phyloP scores from a whole-genome alignment of 2,888 invertebrate species.

The Ophioninae sp. region DNA sequence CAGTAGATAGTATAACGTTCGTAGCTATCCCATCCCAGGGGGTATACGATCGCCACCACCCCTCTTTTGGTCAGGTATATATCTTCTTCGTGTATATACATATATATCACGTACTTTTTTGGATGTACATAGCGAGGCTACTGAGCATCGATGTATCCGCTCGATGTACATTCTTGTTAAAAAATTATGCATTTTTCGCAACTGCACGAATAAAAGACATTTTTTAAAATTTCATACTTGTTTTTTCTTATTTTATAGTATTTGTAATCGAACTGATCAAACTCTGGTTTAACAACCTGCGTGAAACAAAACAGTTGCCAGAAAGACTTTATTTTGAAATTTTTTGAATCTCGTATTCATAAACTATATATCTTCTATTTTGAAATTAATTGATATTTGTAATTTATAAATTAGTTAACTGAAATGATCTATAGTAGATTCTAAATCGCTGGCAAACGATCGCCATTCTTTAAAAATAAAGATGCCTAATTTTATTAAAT shows the following conservation, averaged over 20 bases:
- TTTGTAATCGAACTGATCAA: neutral
- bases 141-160: neutral
- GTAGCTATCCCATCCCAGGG: slow-evolving; percentile 38
- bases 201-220: neutral
- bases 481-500: too few species aligned
- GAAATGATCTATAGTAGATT: too few species aligned
- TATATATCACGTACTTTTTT: neutral
- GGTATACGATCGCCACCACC: slow-evolving; percentile 14
- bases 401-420: too few species aligned
- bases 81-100: neutral
- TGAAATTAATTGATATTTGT: too few species aligned
- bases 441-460: too few species aligned
- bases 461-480: too few species aligned
- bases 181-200: neutral
- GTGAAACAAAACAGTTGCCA: neutral
- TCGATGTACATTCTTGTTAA: slow-evolving; percentile 14
- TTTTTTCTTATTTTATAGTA: neutral
- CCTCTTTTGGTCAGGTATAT: slow-evolving; percentile 1
- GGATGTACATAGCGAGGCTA: neutral
- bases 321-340: too few species aligned
- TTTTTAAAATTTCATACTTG: neutral
- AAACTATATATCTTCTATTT: too few species aligned
- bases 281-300: neutral
- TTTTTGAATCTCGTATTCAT: too few species aligned
- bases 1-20: slow-evolving; percentile 49